Evolutionary conservation across 2,888 invertebrate species (phyloP).

Genomic region (Drosophila ustulata): DNA sequence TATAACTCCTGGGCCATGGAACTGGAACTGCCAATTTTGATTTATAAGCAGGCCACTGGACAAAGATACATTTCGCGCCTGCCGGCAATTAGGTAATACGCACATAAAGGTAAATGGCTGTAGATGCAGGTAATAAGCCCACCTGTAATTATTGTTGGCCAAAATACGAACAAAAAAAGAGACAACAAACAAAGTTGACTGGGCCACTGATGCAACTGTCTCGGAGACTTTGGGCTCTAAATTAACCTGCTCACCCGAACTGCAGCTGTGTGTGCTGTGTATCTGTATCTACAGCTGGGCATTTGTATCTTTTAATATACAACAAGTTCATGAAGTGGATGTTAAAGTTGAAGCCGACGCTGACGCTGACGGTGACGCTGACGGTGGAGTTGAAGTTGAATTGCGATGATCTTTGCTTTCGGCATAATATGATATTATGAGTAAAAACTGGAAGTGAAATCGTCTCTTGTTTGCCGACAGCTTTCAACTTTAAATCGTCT

Average conservation of each 20-base stretch:
- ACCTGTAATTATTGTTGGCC: constrained; percentile 52
- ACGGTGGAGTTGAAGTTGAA: constrained; percentile 59
- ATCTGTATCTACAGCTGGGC: constrained; percentile 22
- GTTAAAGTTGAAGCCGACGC: constrained; percentile 37
- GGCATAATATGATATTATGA: constrained; percentile 38
- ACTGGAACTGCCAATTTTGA: constrained; percentile 68
- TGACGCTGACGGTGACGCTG: background rate
- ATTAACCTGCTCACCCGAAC: constrained; percentile 67
- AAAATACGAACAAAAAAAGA: constrained; percentile 31
- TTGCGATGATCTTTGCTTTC: constrained; percentile 64
- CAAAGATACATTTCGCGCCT: constrained; percentile 54
- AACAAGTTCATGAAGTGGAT: constrained; percentile 37
- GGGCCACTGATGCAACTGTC: constrained; percentile 39
- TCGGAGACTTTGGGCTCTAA: constrained; percentile 45
- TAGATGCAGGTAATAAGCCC: constrained; percentile 43
- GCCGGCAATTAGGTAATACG: constrained; percentile 68
- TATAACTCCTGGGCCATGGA: constrained; percentile 36
- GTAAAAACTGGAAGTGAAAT: constrained; percentile 70
- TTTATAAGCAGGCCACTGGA: constrained; percentile 49
- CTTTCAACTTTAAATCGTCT: constrained; percentile 44
- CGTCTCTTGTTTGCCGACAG: constrained; percentile 37
- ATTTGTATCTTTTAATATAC: constrained; percentile 44
- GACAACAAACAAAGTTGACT: constrained; percentile 1
- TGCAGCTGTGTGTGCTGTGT: constrained; percentile 28
- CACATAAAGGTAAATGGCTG: constrained; percentile 58